Percentiles rank a stretch among this genome's conserved stretches.
Evolutionary conservation across 1,140 invertebrate genomes (phyloP).

Genomic region (Meloidogyne exigua): DNA sequence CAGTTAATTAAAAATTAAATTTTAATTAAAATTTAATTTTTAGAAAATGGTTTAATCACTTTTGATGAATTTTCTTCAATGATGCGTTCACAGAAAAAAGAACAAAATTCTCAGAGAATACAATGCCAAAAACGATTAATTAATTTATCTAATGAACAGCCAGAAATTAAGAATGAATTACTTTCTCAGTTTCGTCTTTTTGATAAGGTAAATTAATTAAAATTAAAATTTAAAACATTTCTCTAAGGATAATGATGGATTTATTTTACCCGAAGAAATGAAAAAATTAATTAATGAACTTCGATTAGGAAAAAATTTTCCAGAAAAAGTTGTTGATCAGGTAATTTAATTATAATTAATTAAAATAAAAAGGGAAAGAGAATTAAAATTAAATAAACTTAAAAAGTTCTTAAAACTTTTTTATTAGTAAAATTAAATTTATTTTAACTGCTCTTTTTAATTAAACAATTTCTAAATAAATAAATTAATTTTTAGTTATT

Average conservation of each 20-base stretch:
- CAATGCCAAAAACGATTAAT: constrained; percentile 2
- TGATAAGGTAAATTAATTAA: constrained; percentile 43
- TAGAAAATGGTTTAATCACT: constrained; percentile 62
- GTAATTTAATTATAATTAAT: background rate
- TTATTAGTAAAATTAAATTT: too few species aligned
- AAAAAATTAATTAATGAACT: constrained; percentile 54
- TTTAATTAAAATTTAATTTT: constrained; percentile 28
- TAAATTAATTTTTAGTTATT: constrained; percentile 41
- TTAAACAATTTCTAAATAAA: too few species aligned
- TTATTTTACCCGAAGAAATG: constrained; percentile 58
- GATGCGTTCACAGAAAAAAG: constrained; percentile 49
- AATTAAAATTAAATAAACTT: background rate
- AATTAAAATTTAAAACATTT: constrained; percentile 24
- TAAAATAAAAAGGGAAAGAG: background rate
- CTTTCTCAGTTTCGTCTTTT: constrained; percentile 60
- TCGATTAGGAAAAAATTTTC: constrained; percentile 51
- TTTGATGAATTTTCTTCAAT: constrained; percentile 60
- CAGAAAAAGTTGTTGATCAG: constrained; percentile 55
- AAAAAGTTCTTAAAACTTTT: too few species aligned
- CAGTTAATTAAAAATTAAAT: constrained; percentile 42
- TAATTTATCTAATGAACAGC: background rate
- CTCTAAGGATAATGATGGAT: constrained; percentile 64
- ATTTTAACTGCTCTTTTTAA: too few species aligned
- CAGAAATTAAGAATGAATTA: constrained; percentile 50
- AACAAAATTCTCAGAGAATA: constrained; percentile 10